Base-by-base conservation (phyloP, 2,113 vertebrate genomes). In the Zosterops japonicus region DNA sequence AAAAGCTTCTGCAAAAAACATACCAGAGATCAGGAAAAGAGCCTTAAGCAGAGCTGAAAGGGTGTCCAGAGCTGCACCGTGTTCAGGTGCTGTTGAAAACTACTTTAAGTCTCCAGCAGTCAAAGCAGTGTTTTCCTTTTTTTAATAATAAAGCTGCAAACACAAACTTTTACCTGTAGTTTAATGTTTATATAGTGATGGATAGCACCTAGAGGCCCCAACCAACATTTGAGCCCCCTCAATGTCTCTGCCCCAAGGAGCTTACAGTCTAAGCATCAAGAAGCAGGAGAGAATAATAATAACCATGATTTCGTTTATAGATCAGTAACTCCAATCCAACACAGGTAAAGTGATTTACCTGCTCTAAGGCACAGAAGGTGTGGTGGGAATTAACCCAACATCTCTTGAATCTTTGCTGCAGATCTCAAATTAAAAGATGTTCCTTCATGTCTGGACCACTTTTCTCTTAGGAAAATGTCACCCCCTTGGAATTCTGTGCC, bases 211-310 rank as follows among this genome's bases (percentile, higher is more conserved):
- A 90, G 93, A 92, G 94, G 93, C 64, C 93, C 27, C 92, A 69
- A 12, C 69, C 94, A 93, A 83, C 93, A 89, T 75, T 36, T 87
- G 94, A 92, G 92, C 93, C 90, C 71, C 90, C 56, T 93, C 86
- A 86, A 52, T 84, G 57, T 92, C 71, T 95, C 95, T 97, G 94
- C 94, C 92, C 94, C 95, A 96, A 94, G 85, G 94, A 96, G 94
- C 94, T 94, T 96, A 97, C 95, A 96, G 90, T 96, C 93, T 97
- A 97, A 96, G 93, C 68, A 89, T 89, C 68, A 50, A 74, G 91
- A 53, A 94, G 72, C 35, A 89, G 56, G 61, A 89, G 27, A 88
- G 74, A 88, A 80, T 33, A 67, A 27, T 50, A 50, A 78, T 5
- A 47, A 90, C 53, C 12, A 0, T n/a, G 31, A 16, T 86, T 85